Conservation (phyloP, 2,888 invertebrate genomes). For the Fissipunctia ypsillon region DNA sequence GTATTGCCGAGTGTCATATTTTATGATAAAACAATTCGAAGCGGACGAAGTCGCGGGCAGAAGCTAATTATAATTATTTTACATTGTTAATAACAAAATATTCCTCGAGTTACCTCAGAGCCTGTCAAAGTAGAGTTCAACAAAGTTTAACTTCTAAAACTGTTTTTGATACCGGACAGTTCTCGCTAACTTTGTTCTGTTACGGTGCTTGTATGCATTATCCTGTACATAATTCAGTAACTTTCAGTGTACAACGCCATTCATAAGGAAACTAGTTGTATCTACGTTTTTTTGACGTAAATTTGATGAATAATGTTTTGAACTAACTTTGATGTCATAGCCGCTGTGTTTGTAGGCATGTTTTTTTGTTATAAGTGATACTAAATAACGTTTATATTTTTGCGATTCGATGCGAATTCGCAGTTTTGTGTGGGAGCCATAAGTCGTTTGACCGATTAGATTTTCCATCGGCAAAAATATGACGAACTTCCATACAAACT, state of each 20-base stretch:
- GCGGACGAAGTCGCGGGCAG: no score
- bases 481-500: no score
- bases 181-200: constrained; percentile 36
- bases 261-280: constrained; percentile 2
- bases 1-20: no score
- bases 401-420: no score
- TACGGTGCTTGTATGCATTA: constrained; percentile 9
- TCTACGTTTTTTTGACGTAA: neutral
- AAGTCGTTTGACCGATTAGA: no score
- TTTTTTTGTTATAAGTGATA: neutral
- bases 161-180: constrained; percentile 24
- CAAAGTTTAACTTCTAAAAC: constrained; percentile 33
- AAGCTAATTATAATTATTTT: no score
- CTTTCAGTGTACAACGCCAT: constrained; percentile 20
- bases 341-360: neutral
- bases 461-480: no score
- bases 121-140: neutral
- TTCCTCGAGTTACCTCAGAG: neutral
- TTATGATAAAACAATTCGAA: no score
- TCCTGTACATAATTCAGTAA: constrained; percentile 38
- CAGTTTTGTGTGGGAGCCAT: no score
- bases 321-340: neutral
- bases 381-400: no score
- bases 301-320: neutral
- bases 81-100: constrained; percentile 6